Base-by-base conservation (phyloP, 2,888 invertebrate species). In the Ochlodes sylvanus region DNA sequence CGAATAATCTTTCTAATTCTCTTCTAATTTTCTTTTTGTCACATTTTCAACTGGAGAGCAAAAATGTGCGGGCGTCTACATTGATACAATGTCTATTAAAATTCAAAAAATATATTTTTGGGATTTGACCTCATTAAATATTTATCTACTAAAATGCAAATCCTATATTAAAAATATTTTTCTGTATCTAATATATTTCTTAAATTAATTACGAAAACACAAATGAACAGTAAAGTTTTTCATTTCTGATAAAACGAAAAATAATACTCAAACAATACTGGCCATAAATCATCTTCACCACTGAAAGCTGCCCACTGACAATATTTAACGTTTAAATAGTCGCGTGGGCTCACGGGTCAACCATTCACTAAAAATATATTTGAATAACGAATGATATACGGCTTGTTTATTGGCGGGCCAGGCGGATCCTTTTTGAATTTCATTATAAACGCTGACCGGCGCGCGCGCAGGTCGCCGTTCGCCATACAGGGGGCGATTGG, bases 401-500 rank as follows among this genome's bases (percentile, higher is more conserved):
- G 90, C 92, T 92, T 93, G 93, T 93, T 93, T 93, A 93, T 93
- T 92, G 91, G 92, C 87, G 88, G 89, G 92, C 89, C 85, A 85
- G 87, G 86, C 77, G 87, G 83, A 85, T 88, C 83, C 86, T 88
- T 88, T 91, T 92, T 83, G 85, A 90, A 90, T 87, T 87, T 80
- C 84, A 91, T 92, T 92, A 91, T 89, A 79, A 57, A 68, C 79
- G 78, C 75, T 89, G 90, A 90, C 90, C 90, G 88, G 79, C 88
- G 89, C 85, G 83, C 87, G 87, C 74, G 81, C 82, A 84, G 91
- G 92, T 92, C 90, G 87, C 79, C 81, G 78, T 79, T 83, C 91
- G 90, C 88, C 89, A 89, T 82, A 82, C 79, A 74, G 83, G 88
- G 86, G 85, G 76, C 76, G 78, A 81, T 82, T 85, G 87, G 81